These are phyloP conservation scores for Thomomys bottae DNA, from an alignment of 2,113 vertebrate genomes.

Conservation along the genomic window DNA sequence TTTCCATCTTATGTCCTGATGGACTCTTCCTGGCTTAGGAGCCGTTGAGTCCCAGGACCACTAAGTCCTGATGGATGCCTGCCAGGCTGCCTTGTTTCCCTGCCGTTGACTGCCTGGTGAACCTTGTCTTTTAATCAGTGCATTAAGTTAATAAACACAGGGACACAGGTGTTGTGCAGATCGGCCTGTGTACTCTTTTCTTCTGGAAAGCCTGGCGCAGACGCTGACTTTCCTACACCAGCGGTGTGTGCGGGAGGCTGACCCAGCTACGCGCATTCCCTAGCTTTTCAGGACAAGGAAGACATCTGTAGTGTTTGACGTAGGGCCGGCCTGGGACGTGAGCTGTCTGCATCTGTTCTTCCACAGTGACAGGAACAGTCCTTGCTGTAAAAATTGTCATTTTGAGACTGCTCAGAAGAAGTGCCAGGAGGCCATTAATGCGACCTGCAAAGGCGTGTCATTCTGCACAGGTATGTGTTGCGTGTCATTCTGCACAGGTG, in stretches of 20 bases:
- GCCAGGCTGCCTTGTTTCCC: neutral
- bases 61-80: neutral
- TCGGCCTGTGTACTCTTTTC: neutral
- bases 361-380: conserved; percentile 95
- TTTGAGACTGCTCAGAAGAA: conserved; percentile 90
- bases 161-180: neutral
- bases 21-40: neutral
- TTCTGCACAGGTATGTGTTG: conserved; percentile 91
- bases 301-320: accelerated
- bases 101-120: neutral
- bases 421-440: conserved; percentile 97
- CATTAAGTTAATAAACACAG: neutral
- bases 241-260: accelerated
- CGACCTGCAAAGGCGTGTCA: conserved; percentile 95
- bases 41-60: neutral
- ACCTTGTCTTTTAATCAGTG: neutral
- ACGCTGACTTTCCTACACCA: accelerated
- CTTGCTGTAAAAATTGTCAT: conserved; percentile 93
- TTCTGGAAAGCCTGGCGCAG: too few relatives aligned
- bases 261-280: neutral
- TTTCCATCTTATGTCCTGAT: neutral
- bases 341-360: conserved; percentile 24
- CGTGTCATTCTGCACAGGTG: too few relatives aligned
- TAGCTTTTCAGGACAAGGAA: neutral
- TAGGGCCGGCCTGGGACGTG: neutral